Percentiles rank a stretch among this genome's conserved stretches.
phyloP scores from a whole-genome alignment of 2,797 vertebrate species.

The Crenuchus spilurus region DNA sequence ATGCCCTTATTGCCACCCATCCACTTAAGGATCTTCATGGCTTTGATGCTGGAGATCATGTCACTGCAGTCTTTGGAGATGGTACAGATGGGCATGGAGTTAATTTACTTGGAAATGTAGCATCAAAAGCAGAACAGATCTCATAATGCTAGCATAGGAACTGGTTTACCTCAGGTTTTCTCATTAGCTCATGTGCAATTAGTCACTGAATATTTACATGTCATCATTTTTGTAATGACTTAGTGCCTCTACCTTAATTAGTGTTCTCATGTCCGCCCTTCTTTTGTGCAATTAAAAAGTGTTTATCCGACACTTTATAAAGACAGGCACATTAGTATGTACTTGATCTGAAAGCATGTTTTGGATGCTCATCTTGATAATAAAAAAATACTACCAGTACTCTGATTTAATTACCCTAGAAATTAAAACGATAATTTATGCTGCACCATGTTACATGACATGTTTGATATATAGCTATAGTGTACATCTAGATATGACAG shows the following conservation, averaged over 20 bases:
- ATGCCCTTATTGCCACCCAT: slow-evolving; percentile 85
- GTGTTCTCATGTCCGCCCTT: neutral
- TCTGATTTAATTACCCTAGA: slow-evolving; percentile 12
- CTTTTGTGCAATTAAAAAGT: neutral
- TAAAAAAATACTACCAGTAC: slow-evolving; percentile 12
- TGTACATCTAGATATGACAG: slow-evolving; percentile 15
- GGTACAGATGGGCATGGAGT: neutral
- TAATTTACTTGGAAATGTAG: neutral
- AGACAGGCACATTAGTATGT: slow-evolving; percentile 1
- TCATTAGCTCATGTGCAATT: neutral
- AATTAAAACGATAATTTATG: neutral
- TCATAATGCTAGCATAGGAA: neutral
- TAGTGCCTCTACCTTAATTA: neutral
- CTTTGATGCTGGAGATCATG: slow-evolving; percentile 90
- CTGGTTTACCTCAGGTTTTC: neutral
- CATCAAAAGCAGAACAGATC: neutral
- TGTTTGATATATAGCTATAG: neutral
- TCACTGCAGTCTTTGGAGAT: slow-evolving; percentile 87
- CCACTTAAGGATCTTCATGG: slow-evolving; percentile 97
- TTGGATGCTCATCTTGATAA: slow-evolving; percentile 30
- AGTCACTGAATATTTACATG: neutral
- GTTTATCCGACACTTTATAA: slow-evolving; percentile 7
- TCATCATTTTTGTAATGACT: neutral
- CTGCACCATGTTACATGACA: neutral
- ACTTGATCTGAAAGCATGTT: slow-evolving; percentile 23